These are phyloP conservation scores for Myotis lucifugus DNA, from an alignment of 2,113 vertebrate species.

Conservation along the genomic window DNA sequence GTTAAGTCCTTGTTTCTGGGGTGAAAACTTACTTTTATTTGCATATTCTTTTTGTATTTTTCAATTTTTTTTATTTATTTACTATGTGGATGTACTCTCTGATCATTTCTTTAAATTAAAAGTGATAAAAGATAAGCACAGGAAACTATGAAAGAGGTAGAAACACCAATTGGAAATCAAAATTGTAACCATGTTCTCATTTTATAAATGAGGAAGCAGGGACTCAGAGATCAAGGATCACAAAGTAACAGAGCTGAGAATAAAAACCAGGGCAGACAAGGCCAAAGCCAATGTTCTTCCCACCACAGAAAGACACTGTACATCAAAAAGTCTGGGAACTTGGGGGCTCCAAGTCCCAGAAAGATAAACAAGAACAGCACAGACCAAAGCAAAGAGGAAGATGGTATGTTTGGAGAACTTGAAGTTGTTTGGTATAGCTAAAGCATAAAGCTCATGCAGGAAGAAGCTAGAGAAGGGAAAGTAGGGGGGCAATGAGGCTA, in stretches of 20 bases:
- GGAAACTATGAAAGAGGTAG: not conserved
- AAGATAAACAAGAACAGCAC: not conserved
- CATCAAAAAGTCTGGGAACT: not conserved
- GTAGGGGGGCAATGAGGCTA: not conserved
- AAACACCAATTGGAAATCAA: not conserved
- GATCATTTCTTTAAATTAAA: not conserved
- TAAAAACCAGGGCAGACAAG: not conserved
- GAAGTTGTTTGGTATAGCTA: not conserved
- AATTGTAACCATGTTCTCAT: not conserved
- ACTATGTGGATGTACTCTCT: not conserved
- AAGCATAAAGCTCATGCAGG: not conserved
- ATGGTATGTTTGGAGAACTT: not conserved
- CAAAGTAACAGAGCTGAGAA: not conserved
- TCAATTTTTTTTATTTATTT: not conserved
- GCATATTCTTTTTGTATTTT: not conserved
- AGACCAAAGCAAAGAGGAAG: not conserved
- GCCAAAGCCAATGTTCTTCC: not conserved
- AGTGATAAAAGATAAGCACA: not conserved
- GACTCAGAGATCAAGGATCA: not conserved
- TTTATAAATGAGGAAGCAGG: slow-evolving; percentile 40
- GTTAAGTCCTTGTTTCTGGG: not conserved
- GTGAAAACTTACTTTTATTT: slow-evolving; percentile 17
- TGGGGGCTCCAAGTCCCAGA: not conserved
- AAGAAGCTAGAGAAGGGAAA: not conserved
- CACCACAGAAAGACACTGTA: not conserved